A percentile compares a stretch with the other conserved stretches of the same genome.
Conservation (phyloP, 1,140 invertebrate genomes). For the Zaprionus ghesquierei region DNA sequence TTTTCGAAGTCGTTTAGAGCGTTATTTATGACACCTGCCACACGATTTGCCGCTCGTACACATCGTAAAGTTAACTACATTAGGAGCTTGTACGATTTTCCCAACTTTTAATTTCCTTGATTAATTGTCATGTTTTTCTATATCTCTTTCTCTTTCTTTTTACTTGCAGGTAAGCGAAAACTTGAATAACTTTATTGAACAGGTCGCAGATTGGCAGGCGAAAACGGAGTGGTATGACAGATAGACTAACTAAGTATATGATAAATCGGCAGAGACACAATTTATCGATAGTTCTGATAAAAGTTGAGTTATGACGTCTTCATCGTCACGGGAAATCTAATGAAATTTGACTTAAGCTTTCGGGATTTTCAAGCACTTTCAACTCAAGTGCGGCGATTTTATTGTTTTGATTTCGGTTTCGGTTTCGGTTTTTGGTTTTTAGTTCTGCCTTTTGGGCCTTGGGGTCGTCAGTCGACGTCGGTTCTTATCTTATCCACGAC, state of each 20-base stretch:
- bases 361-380: neutral
- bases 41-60: constrained; percentile 57
- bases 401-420: neutral
- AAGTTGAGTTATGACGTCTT: neutral
- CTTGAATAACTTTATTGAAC: constrained; percentile 14
- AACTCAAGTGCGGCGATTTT: neutral
- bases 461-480: constrained; percentile 19
- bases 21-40: constrained; percentile 66
- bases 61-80: constrained; percentile 13
- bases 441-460: constrained; percentile 28
- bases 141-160: constrained; percentile 25
- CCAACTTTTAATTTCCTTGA: constrained; percentile 43
- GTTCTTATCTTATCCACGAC: constrained; percentile 44
- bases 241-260: neutral
- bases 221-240: neutral
- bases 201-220: neutral
- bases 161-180: constrained; percentile 67
- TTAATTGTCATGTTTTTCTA: constrained; percentile 57
- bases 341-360: neutral
- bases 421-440: no score
- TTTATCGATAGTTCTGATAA: neutral
- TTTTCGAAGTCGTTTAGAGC: constrained; percentile 18
- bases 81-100: neutral
- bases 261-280: neutral
- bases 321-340: neutral